Evolutionary conservation across 30 jellyfish, hydroid and myxozoan genomes (phyloP).

Genomic region (Aurelia sp.): DNA sequence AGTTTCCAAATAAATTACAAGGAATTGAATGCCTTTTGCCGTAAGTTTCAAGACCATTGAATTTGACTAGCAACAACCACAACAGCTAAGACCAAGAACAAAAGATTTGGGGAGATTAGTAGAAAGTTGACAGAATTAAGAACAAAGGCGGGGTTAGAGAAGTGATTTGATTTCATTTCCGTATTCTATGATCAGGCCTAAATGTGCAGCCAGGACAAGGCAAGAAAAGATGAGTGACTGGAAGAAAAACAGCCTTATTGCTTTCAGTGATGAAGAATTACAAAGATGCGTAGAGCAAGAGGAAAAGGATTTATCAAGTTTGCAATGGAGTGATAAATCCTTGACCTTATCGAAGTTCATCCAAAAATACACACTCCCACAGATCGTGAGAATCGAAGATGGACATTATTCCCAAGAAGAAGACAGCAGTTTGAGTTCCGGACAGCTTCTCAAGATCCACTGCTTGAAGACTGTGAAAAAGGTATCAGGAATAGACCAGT

Average conservation of each 20-base stretch:
- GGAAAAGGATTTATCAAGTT: slow-evolving; percentile 29
- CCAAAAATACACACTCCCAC: slow-evolving; percentile 77
- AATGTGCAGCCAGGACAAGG: neutral
- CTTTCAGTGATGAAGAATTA: slow-evolving; percentile 29
- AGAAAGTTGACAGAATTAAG: too few species aligned
- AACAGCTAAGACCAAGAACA: too few species aligned
- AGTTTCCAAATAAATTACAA: too few species aligned
- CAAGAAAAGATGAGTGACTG: neutral
- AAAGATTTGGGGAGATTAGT: too few species aligned
- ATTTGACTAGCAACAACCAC: too few species aligned
- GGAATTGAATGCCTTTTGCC: too few species aligned
- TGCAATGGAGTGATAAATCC: slow-evolving; percentile 93
- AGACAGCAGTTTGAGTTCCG: slow-evolving; percentile 92
- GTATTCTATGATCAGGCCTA: slow-evolving; percentile 1
- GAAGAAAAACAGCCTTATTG: neutral
- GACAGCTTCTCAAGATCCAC: slow-evolving; percentile 89
- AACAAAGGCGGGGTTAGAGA: slow-evolving; percentile 1
- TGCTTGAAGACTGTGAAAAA: slow-evolving; percentile 64
- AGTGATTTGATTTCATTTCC: neutral
- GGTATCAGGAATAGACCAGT: slow-evolving; percentile 60
- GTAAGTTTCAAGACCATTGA: too few species aligned
- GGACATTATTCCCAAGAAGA: slow-evolving; percentile 90
- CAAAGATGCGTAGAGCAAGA: slow-evolving; percentile 13
- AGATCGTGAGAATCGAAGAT: slow-evolving; percentile 83
- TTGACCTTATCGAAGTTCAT: slow-evolving; percentile 69